Evolutionary conservation across 2,888 invertebrate species (phyloP).

Genomic region (Agapetus fuscipes): DNA sequence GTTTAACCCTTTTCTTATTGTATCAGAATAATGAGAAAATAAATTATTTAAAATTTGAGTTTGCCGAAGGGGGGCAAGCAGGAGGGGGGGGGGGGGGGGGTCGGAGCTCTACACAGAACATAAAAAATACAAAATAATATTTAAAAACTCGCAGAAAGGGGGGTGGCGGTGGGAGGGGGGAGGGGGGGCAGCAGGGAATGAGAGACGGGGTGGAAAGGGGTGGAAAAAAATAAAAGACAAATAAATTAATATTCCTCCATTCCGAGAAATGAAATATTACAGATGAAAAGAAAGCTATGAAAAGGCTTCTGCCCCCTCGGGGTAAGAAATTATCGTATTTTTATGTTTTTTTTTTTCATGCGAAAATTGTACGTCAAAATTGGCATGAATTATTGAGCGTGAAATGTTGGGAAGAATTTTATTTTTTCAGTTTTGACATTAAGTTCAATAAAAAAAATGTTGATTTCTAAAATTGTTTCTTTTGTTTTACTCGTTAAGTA

Average conservation of each 20-base stretch:
- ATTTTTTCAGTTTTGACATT: too few relatives aligned
- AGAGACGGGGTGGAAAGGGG: constrained; percentile 13
- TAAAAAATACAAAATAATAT: constrained; percentile 5
- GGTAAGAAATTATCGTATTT: too few relatives aligned
- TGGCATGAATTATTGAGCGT: too few relatives aligned
- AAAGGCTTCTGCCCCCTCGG: too few relatives aligned
- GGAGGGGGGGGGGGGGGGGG: constrained; percentile 1
- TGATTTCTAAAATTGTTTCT: too few relatives aligned
- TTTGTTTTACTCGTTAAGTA: too few relatives aligned
- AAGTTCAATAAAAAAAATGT: too few relatives aligned
- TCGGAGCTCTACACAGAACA: constrained; percentile 2
- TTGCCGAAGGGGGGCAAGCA: constrained; percentile 15
- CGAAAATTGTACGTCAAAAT: too few relatives aligned
- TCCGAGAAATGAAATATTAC: constrained; percentile 20
- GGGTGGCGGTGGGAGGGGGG: constrained; percentile 2
- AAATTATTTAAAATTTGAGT: constrained; percentile 23
- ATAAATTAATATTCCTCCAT: constrained; percentile 22
- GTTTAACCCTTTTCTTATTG: constrained; percentile 21
- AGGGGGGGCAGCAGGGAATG: not conserved
- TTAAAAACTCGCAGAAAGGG: not conserved
- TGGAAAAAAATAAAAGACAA: constrained; percentile 21
- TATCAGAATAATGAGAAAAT: constrained; percentile 22
- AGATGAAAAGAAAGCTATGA: constrained; percentile 9
- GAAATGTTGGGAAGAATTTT: too few relatives aligned
- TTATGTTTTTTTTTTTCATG: too few relatives aligned